phyloP scores from a whole-genome alignment of 2,888 invertebrate genomes.

The Thereva unica region DNA sequence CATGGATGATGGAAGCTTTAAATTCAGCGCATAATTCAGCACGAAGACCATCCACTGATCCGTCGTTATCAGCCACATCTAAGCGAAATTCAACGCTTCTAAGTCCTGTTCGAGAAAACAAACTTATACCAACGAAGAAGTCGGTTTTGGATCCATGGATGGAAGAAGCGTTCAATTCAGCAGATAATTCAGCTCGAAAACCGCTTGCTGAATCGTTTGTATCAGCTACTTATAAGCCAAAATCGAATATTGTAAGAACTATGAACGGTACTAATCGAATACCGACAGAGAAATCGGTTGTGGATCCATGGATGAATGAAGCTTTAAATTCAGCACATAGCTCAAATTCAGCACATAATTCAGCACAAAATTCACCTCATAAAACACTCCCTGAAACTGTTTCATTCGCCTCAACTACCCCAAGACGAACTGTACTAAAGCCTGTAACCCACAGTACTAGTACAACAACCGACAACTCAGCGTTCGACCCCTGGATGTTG shows the following conservation, averaged over 20 bases:
- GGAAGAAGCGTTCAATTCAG: neutral
- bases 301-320: conserved; percentile 10
- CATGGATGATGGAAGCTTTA: conserved; percentile 18
- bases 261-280: too few relatives aligned
- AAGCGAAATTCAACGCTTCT: too few relatives aligned
- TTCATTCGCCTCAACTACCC: too few relatives aligned
- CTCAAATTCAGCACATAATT: neutral
- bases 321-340: conserved; percentile 4
- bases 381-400: neutral
- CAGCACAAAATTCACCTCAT: neutral
- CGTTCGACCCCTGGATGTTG: conserved; percentile 23
- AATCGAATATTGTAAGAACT: too few relatives aligned
- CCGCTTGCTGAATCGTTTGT: neutral
- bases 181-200: neutral
- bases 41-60: neutral
- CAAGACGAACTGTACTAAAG: too few relatives aligned
- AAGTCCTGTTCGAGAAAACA: neutral
- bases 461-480: neutral
- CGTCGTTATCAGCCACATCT: neutral
- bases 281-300: neutral
- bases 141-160: conserved; percentile 19
- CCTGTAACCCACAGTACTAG: neutral
- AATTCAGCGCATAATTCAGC: neutral
- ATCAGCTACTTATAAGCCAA: neutral
- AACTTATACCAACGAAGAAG: neutral